Evolutionary conservation across 2,888 invertebrate species (phyloP).

Genomic region (Drosophila ustulata): DNA sequence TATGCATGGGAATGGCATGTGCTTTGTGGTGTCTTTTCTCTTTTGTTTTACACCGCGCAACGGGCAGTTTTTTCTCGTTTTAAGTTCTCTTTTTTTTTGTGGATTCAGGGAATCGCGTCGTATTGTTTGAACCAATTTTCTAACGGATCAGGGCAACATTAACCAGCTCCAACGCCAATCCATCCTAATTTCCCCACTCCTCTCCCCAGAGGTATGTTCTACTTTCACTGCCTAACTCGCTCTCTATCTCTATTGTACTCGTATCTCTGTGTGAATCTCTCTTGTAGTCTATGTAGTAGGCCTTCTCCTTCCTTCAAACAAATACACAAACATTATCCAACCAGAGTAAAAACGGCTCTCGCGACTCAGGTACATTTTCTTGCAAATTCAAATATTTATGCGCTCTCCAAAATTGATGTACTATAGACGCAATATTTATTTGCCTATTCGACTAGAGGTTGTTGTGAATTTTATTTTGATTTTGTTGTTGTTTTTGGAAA

Average conservation of each 20-base stretch:
- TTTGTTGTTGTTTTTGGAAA: conserved; percentile 22
- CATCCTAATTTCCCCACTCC: neutral
- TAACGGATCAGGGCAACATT: neutral
- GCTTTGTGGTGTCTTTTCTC: conserved; percentile 43
- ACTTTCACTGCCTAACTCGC: neutral
- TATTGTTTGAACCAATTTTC: neutral
- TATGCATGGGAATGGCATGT: conserved; percentile 61
- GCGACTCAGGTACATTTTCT: conserved; percentile 50
- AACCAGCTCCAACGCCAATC: neutral
- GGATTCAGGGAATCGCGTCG: neutral
- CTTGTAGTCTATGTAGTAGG: conserved; percentile 39
- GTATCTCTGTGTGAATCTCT: conserved; percentile 2
- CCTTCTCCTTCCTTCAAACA: conserved; percentile 8
- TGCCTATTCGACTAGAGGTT: neutral
- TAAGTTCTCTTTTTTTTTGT: neutral
- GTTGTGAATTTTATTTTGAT: neutral
- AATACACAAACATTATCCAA: conserved; percentile 27
- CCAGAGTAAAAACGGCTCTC: conserved; percentile 37
- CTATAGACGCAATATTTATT: neutral
- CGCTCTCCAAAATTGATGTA: conserved; percentile 25
- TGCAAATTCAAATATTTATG: conserved; percentile 30
- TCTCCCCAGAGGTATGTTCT: neutral
- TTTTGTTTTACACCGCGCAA: conserved; percentile 7
- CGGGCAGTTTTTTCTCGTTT: conserved; percentile 17
- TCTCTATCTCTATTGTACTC: neutral